These are phyloP conservation scores for Ochlodes sylvanus DNA, from an alignment of 2,888 invertebrate species.

Conservation along the genomic window DNA sequence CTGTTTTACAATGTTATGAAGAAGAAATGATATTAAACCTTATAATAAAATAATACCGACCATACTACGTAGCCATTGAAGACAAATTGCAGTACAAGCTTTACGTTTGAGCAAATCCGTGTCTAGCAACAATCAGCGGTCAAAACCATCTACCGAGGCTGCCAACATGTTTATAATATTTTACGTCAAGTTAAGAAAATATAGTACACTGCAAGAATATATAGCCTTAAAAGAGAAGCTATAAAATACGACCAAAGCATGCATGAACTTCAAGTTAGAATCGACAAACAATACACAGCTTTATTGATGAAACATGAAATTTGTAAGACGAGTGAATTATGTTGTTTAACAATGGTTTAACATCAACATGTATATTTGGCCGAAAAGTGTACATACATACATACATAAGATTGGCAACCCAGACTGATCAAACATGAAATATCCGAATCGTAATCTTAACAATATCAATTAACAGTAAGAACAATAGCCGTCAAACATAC, in stretches of 20 bases:
- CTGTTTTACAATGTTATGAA: too few species aligned
- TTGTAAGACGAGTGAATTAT: too few species aligned
- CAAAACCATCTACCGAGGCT: neutral
- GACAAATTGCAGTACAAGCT: constrained; percentile 4
- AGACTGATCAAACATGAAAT: neutral
- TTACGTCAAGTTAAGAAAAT: neutral
- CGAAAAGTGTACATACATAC: too few species aligned
- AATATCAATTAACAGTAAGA: too few species aligned
- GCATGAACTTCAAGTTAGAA: too few species aligned
- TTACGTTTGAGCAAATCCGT: constrained; percentile 1
- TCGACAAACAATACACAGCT: too few species aligned
- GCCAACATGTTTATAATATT: neutral
- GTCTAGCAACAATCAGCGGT: neutral
- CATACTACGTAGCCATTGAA: neutral
- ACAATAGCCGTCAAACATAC: too few species aligned
- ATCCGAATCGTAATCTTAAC: neutral
- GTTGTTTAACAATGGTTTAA: neutral
- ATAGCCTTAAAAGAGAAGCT: neutral
- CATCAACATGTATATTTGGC: neutral
- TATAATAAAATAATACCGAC: too few species aligned
- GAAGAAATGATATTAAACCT: too few species aligned
- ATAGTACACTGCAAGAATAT: neutral
- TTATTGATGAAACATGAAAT: too few species aligned
- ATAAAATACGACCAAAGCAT: too few species aligned
- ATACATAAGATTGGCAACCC: neutral